phyloP scores from a whole-genome alignment of 2,888 invertebrate genomes.

The Sarcophaga variegata region DNA sequence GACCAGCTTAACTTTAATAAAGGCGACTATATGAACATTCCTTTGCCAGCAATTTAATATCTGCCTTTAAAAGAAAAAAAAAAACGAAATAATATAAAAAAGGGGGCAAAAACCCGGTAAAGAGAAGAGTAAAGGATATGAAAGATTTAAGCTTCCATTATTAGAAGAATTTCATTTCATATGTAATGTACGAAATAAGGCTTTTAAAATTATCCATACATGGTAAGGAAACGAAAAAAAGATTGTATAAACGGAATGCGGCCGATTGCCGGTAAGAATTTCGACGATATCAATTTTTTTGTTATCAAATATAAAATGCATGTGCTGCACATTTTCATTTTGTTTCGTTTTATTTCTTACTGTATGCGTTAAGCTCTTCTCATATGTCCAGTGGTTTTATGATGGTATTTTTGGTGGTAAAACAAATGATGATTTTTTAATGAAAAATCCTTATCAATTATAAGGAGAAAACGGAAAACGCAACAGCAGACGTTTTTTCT shows the following conservation, averaged over 20 bases:
- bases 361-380: constrained; percentile 2
- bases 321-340: too few relatives aligned
- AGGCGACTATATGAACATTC: too few relatives aligned
- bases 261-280: neutral
- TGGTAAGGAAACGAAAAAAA: neutral
- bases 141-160: constrained; percentile 53
- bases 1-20: too few relatives aligned
- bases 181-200: constrained; percentile 15
- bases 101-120: too few relatives aligned
- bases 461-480: constrained; percentile 11
- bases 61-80: too few relatives aligned
- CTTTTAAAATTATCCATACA: constrained; percentile 23
- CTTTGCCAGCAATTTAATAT: too few relatives aligned
- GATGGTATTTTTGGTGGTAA: neutral
- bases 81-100: too few relatives aligned
- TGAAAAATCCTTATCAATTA: constrained; percentile 63
- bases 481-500: neutral
- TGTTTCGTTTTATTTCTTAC: too few relatives aligned
- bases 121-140: constrained; percentile 22
- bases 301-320: too few relatives aligned
- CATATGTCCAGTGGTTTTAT: neutral
- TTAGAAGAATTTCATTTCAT: constrained; percentile 15
- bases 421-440: constrained; percentile 60
- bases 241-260: too few relatives aligned
- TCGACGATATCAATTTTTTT: constrained; percentile 13